Percentiles rank a stretch among this genome's conserved stretches.
Evolutionary conservation across 1,140 invertebrate genomes (phyloP).

Genomic region (Popillia japonica): DNA sequence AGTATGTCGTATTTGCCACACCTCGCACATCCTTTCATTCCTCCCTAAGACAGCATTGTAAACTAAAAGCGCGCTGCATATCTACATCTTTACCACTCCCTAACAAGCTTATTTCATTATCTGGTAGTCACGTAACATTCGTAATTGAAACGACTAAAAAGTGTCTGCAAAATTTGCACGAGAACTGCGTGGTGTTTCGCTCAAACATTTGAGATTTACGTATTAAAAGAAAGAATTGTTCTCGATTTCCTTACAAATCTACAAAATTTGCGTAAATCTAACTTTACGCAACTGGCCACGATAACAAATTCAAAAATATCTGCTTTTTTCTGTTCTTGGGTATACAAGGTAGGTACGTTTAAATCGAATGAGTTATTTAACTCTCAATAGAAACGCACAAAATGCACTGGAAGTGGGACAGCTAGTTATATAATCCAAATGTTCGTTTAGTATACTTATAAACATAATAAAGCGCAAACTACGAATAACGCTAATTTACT

Average conservation of each 20-base stretch:
- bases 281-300: not conserved
- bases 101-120: slow-evolving; percentile 32
- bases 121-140: slow-evolving; percentile 4
- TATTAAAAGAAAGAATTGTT: not conserved
- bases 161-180: not conserved
- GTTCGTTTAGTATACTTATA: slow-evolving; percentile 5
- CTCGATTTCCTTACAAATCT: not conserved
- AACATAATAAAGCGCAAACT: not conserved
- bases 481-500: not conserved
- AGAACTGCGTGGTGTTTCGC: not conserved
- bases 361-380: not conserved
- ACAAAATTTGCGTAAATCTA: not conserved
- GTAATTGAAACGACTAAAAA: not conserved
- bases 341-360: not conserved
- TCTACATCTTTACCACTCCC: slow-evolving; percentile 17
- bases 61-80: slow-evolving; percentile 5
- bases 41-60: not conserved
- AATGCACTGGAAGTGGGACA: slow-evolving; percentile 15
- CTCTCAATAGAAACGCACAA: slow-evolving; percentile 19
- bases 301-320: slow-evolving; percentile 22
- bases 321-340: too few species aligned
- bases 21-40: not conserved
- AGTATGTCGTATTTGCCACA: slow-evolving; percentile 10
- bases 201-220: not conserved
- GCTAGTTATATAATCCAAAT: not conserved